Conservation (phyloP, 2,888 invertebrate genomes). For the Drosophila kambysellisi region DNA sequence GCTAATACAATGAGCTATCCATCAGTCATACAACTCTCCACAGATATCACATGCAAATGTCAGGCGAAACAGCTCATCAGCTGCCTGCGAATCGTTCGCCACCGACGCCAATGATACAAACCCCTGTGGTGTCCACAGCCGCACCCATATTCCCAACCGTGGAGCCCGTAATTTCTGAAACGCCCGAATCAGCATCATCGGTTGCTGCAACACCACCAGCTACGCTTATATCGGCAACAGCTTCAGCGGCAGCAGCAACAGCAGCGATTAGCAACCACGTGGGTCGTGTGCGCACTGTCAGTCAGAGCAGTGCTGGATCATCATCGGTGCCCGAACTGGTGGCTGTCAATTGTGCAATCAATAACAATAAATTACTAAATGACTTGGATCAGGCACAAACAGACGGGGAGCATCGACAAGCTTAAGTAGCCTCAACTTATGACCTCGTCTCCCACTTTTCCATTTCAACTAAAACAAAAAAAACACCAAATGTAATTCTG, state of each 20-base stretch:
- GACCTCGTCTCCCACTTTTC: constrained; percentile 6
- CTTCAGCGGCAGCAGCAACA: constrained; percentile 54
- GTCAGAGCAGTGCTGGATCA: constrained; percentile 86
- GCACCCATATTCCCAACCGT: constrained; percentile 83
- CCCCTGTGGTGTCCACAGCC: constrained; percentile 86
- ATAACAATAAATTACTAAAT: constrained; percentile 69
- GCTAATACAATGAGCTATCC: background rate
- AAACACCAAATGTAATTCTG: constrained; percentile 47
- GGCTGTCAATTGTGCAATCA: constrained; percentile 74
- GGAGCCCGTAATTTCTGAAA: constrained; percentile 51
- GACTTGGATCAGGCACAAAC: constrained; percentile 10
- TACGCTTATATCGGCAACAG: constrained; percentile 85
- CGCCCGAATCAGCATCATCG: constrained; percentile 51
- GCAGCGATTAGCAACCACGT: constrained; percentile 69
- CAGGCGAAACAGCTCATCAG: constrained; percentile 86
- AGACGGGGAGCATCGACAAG: constrained; percentile 36
- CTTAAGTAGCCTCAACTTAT: constrained; percentile 9
- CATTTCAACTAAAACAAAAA: constrained; percentile 22
- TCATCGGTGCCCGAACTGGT: constrained; percentile 81
- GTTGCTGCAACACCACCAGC: constrained; percentile 86
- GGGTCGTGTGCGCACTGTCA: constrained; percentile 89
- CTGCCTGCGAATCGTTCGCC: constrained; percentile 88
- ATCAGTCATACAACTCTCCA: background rate
- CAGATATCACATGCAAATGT: constrained; percentile 92
- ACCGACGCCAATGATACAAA: constrained; percentile 89